phyloP scores from a whole-genome alignment of 2,113 vertebrate species.

The Lethenteron reissneri region DNA sequence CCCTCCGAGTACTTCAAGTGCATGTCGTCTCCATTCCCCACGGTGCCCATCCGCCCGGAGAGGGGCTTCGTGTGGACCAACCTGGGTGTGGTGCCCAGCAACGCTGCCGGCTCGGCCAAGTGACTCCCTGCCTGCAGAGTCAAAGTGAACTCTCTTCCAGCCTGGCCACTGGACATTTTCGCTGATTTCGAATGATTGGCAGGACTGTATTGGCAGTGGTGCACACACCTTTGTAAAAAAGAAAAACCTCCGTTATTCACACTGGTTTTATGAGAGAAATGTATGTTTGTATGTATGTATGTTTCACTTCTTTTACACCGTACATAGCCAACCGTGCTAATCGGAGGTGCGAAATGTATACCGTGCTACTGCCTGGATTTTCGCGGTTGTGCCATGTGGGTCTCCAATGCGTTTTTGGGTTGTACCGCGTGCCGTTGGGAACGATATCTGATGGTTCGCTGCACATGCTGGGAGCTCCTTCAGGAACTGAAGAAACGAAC shows the following conservation, averaged over 20 bases:
- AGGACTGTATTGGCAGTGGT: not conserved
- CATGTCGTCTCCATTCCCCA: constrained; percentile 72
- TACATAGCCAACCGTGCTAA: too few relatives aligned
- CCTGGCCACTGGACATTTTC: not conserved
- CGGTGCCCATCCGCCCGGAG: constrained; percentile 66
- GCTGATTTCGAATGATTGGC: not conserved
- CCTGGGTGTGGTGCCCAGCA: constrained; percentile 57
- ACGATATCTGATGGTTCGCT: too few relatives aligned
- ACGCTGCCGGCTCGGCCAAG: constrained; percentile 13
- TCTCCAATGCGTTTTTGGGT: too few relatives aligned
- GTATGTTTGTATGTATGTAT: too few relatives aligned
- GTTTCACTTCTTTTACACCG: too few relatives aligned
- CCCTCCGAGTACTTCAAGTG: constrained; percentile 97
- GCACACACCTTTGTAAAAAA: not conserved
- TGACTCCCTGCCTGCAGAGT: not conserved
- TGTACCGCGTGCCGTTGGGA: too few relatives aligned
- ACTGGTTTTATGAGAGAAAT: not conserved
- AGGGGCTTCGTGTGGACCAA: constrained; percentile 95
- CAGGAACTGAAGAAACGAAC: too few relatives aligned
- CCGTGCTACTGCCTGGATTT: too few relatives aligned
- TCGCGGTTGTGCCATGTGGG: too few relatives aligned
- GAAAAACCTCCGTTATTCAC: not conserved
- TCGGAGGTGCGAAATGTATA: too few relatives aligned
- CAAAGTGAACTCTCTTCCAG: not conserved
- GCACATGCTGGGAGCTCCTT: too few relatives aligned